Evolutionary conservation across 2,888 invertebrate species (phyloP).

Genomic region (Drosophila flavopinicola): DNA sequence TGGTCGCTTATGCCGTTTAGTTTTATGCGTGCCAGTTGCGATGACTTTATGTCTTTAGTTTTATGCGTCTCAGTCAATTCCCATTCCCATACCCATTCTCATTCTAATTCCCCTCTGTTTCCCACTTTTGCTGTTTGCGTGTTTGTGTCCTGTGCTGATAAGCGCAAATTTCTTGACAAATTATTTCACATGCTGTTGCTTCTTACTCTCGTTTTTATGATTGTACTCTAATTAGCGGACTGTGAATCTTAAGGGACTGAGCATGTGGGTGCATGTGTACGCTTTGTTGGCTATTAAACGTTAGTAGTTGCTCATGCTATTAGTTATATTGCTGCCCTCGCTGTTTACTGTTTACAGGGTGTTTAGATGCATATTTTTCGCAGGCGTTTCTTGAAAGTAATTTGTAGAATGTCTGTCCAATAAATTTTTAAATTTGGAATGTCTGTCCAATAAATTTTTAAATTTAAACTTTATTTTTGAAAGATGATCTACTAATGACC

Average conservation of each 20-base stretch:
- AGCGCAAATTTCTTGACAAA: slow-evolving; percentile 46
- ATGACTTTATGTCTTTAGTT: slow-evolving; percentile 51
- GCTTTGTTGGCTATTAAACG: slow-evolving; percentile 28
- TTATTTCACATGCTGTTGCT: slow-evolving; percentile 46
- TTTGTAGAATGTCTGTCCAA: no score
- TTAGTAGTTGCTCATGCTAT: slow-evolving; percentile 16
- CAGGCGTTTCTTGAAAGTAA: neutral
- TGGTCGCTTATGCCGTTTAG: slow-evolving; percentile 50
- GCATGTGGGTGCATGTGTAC: slow-evolving; percentile 4
- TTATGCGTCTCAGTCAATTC: slow-evolving; percentile 41
- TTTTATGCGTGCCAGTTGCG: slow-evolving; percentile 32
- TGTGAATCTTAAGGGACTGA: slow-evolving; percentile 25
- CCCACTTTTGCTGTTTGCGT: neutral
- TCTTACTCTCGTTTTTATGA: slow-evolving; percentile 39
- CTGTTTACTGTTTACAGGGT: slow-evolving; percentile 19
- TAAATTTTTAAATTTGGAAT: no score
- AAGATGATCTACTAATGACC: slow-evolving; percentile 6
- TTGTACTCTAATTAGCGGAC: slow-evolving; percentile 40
- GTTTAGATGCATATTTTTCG: neutral
- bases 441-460: no score
- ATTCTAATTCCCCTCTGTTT: neutral
- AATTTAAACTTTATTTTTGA: no score
- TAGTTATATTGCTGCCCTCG: slow-evolving; percentile 10
- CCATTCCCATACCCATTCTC: neutral
- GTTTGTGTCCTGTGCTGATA: slow-evolving; percentile 31